These are phyloP conservation scores for Mus caroli DNA, from an alignment of 2,797 vertebrate genomes.

Conservation along the genomic window DNA sequence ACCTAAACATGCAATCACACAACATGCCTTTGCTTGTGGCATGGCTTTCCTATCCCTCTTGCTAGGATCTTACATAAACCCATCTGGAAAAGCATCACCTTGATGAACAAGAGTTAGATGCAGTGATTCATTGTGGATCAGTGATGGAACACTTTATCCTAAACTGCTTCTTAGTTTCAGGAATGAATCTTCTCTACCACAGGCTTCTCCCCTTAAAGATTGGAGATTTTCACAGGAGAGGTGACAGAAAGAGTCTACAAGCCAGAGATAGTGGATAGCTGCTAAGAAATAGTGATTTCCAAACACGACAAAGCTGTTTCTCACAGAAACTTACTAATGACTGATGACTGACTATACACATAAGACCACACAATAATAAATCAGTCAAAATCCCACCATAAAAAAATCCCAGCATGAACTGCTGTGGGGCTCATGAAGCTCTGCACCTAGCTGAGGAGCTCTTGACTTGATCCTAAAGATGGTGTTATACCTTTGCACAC, in stretches of 20 bases:
- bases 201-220: neutral
- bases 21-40: neutral
- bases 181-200: neutral
- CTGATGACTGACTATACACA: neutral
- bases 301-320: neutral
- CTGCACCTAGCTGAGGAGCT: neutral
- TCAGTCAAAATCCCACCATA: neutral
- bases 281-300: neutral
- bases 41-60: neutral
- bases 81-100: neutral
- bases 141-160: neutral
- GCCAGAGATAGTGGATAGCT: neutral
- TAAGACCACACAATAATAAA: neutral
- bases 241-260: neutral
- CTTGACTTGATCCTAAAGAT: too few relatives aligned
- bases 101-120: neutral
- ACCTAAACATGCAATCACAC: neutral
- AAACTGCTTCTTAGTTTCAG: neutral
- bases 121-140: neutral
- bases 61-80: neutral
- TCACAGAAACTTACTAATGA: neutral
- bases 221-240: neutral
- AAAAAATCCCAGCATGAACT: too few relatives aligned
- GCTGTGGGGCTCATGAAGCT: neutral
- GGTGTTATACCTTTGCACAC: too few relatives aligned